Evolutionary conservation across 2,888 invertebrate genomes (phyloP).

Genomic region (Chydorus sphaericus): DNA sequence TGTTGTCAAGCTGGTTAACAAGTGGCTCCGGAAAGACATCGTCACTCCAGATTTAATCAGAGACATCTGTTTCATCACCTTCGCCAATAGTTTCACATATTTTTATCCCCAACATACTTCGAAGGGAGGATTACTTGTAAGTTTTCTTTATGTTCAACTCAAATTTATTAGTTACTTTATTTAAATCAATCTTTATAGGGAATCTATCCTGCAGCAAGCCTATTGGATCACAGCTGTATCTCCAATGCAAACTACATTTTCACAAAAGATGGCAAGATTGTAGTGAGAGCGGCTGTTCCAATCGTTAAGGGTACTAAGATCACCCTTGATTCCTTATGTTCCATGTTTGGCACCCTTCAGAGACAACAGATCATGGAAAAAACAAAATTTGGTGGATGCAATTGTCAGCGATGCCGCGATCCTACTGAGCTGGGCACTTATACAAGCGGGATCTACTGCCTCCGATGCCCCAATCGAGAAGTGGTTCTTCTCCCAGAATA

Average conservation of each 20-base stretch:
- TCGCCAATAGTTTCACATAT: no score
- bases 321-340: conserved; percentile 71
- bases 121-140: no score
- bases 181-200: no score
- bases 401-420: conserved; percentile 52
- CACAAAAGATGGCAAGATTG: conserved; percentile 41
- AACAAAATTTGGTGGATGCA: conserved; percentile 61
- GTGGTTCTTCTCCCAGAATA: conserved; percentile 46
- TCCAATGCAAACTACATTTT: conserved; percentile 72
- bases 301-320: conserved; percentile 50
- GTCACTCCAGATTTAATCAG: no score
- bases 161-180: no score
- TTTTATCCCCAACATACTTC: no score
- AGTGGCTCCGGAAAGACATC: no score
- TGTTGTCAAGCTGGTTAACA: no score
- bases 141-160: no score
- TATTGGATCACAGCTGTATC: conserved; percentile 65
- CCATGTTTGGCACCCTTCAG: conserved; percentile 63
- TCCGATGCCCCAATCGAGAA: conserved; percentile 34
- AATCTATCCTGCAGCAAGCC: conserved; percentile 54
- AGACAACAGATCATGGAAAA: conserved; percentile 55
- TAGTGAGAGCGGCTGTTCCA: conserved; percentile 45
- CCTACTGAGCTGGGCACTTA: conserved; percentile 55
- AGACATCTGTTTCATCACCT: no score
- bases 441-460: conserved; percentile 57